Evolutionary conservation across 2,888 invertebrate genomes (phyloP).

Genomic region (Callyntrura guangdongensis): DNA sequence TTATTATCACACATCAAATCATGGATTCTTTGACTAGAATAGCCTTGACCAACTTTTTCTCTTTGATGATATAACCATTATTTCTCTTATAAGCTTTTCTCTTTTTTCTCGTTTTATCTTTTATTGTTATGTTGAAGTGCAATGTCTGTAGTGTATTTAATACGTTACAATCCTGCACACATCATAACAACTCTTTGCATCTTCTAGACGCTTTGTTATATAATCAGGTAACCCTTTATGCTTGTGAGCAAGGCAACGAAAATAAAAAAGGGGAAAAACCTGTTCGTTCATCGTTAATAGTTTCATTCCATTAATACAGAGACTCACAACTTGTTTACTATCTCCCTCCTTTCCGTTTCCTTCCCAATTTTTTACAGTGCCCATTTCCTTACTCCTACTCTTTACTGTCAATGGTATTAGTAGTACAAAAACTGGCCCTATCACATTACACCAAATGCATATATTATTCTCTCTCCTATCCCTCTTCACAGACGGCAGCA

Average conservation of each 20-base stretch:
- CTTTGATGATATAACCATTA: conserved; percentile 18
- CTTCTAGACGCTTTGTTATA: not conserved
- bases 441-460: conserved; percentile 4
- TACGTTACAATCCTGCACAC: no score
- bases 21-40: conserved; percentile 34
- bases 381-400: not conserved
- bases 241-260: not conserved
- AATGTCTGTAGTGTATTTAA: not conserved
- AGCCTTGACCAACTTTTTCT: conserved; percentile 75
- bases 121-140: conserved; percentile 14
- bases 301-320: conserved; percentile 52
- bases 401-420: not conserved
- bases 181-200: not conserved
- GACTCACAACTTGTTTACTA: conserved; percentile 33
- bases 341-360: conserved; percentile 24
- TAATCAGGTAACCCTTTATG: conserved; percentile 37
- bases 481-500: not conserved
- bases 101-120: not conserved
- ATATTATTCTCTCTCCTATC: not conserved
- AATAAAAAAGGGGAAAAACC: conserved; percentile 55
- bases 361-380: conserved; percentile 9
- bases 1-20: conserved; percentile 21
- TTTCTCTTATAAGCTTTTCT: conserved; percentile 6
- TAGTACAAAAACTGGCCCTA: not conserved
- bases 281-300: conserved; percentile 69